Evolutionary conservation across 2,888 invertebrate species (phyloP).

Genomic region (Megastigmus dorsalis): DNA sequence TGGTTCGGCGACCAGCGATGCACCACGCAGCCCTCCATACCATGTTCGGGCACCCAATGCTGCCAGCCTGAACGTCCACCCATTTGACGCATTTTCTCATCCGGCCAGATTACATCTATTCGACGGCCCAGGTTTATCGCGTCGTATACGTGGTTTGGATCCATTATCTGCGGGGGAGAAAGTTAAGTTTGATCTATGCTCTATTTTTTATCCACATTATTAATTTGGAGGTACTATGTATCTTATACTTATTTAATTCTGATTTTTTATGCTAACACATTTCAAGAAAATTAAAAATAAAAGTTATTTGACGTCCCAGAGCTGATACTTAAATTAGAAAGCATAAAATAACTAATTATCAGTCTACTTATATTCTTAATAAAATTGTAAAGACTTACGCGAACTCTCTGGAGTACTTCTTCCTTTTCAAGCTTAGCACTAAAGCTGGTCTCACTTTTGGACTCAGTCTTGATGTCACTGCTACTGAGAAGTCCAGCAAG

Average conservation of each 20-base stretch:
- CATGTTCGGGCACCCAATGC: conserved; percentile 91
- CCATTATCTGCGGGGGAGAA: conserved; percentile 79
- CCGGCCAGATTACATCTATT: conserved; percentile 97
- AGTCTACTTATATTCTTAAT: no score
- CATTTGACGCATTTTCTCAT: conserved; percentile 88
- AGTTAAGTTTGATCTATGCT: no score
- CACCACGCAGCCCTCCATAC: conserved; percentile 95
- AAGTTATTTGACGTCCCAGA: no score
- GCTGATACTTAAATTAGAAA: no score
- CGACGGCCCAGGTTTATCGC: conserved; percentile 92
- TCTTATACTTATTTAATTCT: no score
- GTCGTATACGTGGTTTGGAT: conserved; percentile 87
- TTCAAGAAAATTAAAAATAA: no score
- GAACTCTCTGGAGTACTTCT: conserved; percentile 77
- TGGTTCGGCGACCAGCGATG: conserved; percentile 97
- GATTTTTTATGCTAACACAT: no score
- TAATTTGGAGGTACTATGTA: no score
- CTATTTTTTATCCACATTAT: no score
- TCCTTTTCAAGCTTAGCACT: conserved; percentile 73
- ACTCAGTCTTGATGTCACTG: conserved; percentile 76
- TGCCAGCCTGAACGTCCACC: conserved; percentile 94
- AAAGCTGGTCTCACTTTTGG: conserved; percentile 71
- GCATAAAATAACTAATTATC: no score
- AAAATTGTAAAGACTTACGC: conserved; percentile 71
- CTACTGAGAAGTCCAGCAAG: conserved; percentile 86